Evolutionary conservation across 2,888 invertebrate genomes (phyloP), one percentile per base, ranked within the genome.

Genomic region (Eurytoma californica): DNA sequence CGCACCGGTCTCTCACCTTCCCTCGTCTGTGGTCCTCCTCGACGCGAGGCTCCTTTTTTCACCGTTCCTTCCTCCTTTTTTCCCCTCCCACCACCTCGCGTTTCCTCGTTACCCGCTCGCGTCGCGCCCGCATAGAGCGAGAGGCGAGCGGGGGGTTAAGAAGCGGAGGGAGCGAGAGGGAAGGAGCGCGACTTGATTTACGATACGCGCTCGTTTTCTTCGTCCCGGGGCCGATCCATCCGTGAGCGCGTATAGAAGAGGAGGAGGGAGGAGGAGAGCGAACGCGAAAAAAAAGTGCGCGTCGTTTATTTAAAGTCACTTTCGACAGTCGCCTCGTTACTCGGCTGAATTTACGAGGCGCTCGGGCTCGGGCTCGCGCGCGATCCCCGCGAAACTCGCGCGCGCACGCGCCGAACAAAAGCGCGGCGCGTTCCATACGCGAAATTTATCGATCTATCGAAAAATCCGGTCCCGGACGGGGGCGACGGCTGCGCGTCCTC

Each of bases 281-380:
- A 82, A 80, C 81, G 83, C 82, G 80, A 82, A 82, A 82, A 83
- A 84, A 83, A 79, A 81, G 81, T 79, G 82, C 78, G 81, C 84
- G 86, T 86, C 86, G 87, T 86, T 88, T 88, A 87, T 88, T 87
- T 86, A 86, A 85, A 88, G 88, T 88, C 86, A 86, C 86, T 87
- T 88, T 88, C 87, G 88, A 89, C 88, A 86, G 88, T 88, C 86
- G 86, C 87, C 88, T 89, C 89, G 89, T 89, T 89, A 89, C 86
- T 86, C 84, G 84, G 72, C 81, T 82, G 88, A 88, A 89, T 89
- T 89, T 89, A 89, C 88, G 87, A 78, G 77, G 78, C 77, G 77
- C 73, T 69, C 61, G 20, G 20, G 55, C 67, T 66, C 24, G 53
- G 49, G 18, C 58, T 53, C 72, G 58, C 30, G 58, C 55, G 16